phyloP scores from a whole-genome alignment of 2,797 vertebrate species.

The Phrynocephalus guinanensis region DNA sequence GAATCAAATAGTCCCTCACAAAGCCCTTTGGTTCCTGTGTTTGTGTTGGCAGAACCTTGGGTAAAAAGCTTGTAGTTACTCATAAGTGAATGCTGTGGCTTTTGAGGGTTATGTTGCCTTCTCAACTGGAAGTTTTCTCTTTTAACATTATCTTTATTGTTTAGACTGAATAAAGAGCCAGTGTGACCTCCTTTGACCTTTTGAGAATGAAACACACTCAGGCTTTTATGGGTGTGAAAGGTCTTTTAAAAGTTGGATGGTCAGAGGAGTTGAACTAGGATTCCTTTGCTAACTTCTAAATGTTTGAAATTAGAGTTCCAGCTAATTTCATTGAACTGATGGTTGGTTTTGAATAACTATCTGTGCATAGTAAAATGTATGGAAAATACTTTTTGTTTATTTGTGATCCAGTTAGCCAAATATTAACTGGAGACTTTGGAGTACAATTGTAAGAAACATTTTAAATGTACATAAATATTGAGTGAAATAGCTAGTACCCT shows the following conservation, averaged over 20 bases:
- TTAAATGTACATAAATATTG: not conserved
- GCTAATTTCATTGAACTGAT: not conserved
- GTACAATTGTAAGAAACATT: not conserved
- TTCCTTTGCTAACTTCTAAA: not conserved
- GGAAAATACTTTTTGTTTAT: not conserved
- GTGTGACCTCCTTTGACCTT: slow-evolving; percentile 17
- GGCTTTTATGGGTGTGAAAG: not conserved
- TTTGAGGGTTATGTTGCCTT: not conserved
- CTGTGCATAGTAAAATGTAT: not conserved
- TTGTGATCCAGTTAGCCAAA: not conserved
- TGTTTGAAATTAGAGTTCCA: not conserved
- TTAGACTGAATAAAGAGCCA: not conserved
- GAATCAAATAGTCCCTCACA: not conserved
- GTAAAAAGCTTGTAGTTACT: not conserved
- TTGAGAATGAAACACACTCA: not conserved
- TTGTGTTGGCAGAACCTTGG: not conserved
- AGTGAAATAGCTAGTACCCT: no score
- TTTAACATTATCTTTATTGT: not conserved
- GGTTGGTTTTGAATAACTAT: not conserved
- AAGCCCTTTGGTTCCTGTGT: not conserved
- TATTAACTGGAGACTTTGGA: not conserved
- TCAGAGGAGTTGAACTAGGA: not conserved
- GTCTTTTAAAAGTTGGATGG: not conserved
- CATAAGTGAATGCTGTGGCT: not conserved
- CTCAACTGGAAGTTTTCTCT: not conserved